Percentiles rank a stretch among this genome's conserved stretches.
Evolutionary conservation across 2,113 vertebrate genomes (phyloP).

Genomic region (Phylloscopus whistleri): DNA sequence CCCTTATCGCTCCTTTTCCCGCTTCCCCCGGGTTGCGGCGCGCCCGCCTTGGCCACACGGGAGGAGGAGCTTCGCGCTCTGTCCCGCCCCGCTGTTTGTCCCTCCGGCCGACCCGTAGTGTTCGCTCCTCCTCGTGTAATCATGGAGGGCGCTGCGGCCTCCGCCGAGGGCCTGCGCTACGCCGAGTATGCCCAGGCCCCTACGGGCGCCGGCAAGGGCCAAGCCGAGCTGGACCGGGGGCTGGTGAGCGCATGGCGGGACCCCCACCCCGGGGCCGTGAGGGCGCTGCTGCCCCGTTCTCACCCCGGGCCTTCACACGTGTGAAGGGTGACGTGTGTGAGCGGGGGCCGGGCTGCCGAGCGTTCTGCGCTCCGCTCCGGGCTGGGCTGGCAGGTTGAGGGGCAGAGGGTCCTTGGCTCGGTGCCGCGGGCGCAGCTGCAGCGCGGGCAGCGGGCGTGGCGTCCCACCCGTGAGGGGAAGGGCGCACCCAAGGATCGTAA

Average conservation of each 20-base stretch:
- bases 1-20: neutral
- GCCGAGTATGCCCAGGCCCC: neutral
- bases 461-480: no score
- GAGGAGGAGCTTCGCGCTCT: neutral
- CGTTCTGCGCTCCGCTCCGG: neutral
- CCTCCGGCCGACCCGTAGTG: neutral
- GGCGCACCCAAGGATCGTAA: fast-evolving
- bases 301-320: fast-evolving
- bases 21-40: fast-evolving
- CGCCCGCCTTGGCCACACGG: neutral
- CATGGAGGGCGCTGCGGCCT: neutral
- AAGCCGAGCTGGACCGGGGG: conserved; percentile 6
- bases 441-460: neutral
- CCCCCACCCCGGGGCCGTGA: no score
- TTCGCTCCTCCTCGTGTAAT: fast-evolving
- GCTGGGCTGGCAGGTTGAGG: neutral
- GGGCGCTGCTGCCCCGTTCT: fast-evolving
- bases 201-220: neutral
- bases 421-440: neutral
- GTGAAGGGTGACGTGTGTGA: neutral
- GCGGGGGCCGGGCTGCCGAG: neutral
- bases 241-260: neutral
- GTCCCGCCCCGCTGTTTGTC: neutral
- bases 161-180: neutral
- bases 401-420: fast-evolving